A percentile compares a stretch with the other conserved stretches of the same genome.
phyloP scores from a whole-genome alignment of 2,113 vertebrate genomes.

The Aplodontia rufa region DNA sequence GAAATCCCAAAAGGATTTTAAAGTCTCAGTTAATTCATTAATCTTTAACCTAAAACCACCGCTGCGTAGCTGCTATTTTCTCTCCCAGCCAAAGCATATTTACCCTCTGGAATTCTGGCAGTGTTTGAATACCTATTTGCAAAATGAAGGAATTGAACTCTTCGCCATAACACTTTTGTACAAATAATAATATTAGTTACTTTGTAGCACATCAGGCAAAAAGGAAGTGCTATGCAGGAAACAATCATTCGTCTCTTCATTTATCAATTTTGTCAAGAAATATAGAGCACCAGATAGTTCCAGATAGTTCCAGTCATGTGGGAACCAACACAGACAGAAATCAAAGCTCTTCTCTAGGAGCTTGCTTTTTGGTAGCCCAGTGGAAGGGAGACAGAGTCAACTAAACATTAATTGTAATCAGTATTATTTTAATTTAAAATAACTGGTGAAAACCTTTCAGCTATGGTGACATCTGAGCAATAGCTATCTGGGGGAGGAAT shows the following conservation, averaged over 20 bases:
- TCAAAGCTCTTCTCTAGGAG: not conserved
- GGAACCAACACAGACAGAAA: not conserved
- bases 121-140: not conserved
- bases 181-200: not conserved
- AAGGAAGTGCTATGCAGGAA: not conserved
- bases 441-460: not conserved
- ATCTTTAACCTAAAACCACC: not conserved
- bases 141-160: conserved; percentile 2
- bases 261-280: conserved; percentile 5
- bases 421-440: not conserved
- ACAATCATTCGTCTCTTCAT: not conserved
- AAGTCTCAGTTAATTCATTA: not conserved
- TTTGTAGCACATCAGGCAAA: not conserved
- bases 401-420: not conserved
- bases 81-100: not conserved
- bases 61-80: not conserved
- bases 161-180: not conserved
- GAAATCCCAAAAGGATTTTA: not conserved
- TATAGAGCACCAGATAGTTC: not conserved
- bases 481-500: not conserved
- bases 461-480: not conserved
- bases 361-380: not conserved
- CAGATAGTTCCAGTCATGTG: not conserved
- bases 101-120: not conserved
- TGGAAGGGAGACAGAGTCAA: not conserved